Conservation (phyloP, 2,113 vertebrate genomes). For the Columba livia region DNA sequence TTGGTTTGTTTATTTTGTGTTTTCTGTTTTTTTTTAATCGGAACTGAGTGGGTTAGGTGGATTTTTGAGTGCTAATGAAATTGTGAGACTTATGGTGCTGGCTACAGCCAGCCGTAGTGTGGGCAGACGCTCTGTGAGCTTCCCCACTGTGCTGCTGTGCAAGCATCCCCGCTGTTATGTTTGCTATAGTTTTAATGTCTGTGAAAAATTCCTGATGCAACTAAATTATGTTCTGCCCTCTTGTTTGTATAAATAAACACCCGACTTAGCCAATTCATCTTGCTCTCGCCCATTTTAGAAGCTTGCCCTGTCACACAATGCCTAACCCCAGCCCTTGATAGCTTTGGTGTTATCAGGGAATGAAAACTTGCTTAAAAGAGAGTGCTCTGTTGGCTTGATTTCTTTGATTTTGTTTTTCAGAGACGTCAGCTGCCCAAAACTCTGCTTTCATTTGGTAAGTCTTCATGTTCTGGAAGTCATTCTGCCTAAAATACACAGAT, state of each 20-base stretch:
- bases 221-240: constrained; percentile 78
- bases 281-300: constrained; percentile 59
- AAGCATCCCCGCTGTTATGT: constrained; percentile 81
- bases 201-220: constrained; percentile 82
- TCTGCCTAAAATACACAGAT: neutral
- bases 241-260: constrained; percentile 76
- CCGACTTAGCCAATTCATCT: constrained; percentile 68
- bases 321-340: constrained; percentile 41
- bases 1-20: neutral
- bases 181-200: constrained; percentile 85
- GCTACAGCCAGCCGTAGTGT: constrained; percentile 77
- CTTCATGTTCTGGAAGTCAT: neutral
- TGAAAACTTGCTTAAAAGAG: constrained; percentile 46
- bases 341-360: constrained; percentile 43
- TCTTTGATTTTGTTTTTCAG: neutral
- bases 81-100: constrained; percentile 76
- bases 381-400: neutral
- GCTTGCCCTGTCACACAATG: constrained; percentile 44
- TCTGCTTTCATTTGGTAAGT: neutral
- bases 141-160: constrained; percentile 81
- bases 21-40: neutral
- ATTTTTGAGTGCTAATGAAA: constrained; percentile 77
- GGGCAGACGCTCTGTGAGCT: constrained; percentile 74
- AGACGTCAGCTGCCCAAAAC: neutral
- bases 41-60: constrained; percentile 70